Conservation (phyloP, 2,113 vertebrate species). For the Forbesichthys papilliferus region DNA sequence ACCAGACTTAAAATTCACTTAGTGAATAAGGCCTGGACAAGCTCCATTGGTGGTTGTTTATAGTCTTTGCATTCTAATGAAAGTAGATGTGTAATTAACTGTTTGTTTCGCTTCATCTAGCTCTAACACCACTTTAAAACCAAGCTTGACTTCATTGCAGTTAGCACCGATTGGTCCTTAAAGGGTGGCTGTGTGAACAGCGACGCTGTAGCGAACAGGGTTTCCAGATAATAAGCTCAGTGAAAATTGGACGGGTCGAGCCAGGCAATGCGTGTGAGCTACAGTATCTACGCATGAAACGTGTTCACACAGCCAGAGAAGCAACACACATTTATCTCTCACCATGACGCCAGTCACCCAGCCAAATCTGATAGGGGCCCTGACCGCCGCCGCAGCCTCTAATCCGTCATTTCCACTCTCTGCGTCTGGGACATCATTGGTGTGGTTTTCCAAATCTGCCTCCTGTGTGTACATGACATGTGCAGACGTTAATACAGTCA, state of each 20-base stretch:
- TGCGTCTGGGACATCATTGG: neutral
- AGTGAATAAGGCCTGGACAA: no score
- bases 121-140: neutral
- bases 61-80: no score
- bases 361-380: slow-evolving; percentile 64
- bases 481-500: no score
- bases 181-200: no score
- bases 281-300: neutral
- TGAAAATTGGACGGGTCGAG: no score
- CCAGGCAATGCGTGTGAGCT: neutral
- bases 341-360: slow-evolving; percentile 77
- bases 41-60: no score
- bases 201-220: no score
- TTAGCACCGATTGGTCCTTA: neutral
- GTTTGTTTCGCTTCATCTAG: no score
- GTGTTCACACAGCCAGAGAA: neutral
- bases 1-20: no score
- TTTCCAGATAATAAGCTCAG: neutral
- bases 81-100: neutral
- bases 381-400: neutral
- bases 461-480: slow-evolving; percentile 35
- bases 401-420: slow-evolving; percentile 20
- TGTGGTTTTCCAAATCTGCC: slow-evolving; percentile 22
- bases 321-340: slow-evolving; percentile 8
- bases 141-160: no score